Base-by-base conservation (phyloP, 2,888 invertebrate species). In the Tipula unca region DNA sequence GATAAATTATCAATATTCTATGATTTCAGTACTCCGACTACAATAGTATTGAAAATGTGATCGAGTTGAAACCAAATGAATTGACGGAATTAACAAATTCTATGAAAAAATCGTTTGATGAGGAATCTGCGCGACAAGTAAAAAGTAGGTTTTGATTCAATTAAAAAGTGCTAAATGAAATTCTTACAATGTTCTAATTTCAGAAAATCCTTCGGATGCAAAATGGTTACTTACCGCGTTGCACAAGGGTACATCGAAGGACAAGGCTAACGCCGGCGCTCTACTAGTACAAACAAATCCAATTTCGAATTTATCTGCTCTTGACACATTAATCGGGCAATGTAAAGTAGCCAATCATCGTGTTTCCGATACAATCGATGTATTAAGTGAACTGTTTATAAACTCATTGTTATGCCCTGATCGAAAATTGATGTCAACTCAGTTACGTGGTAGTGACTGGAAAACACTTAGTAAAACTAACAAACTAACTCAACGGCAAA, bases 401-500 rank as follows among this genome's bases (percentile, higher is more conserved):
- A 89, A 90, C 85, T 89, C 90, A 13, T 86, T 91, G 1, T 85
- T 91, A 85, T 91, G 91, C 5, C 88, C 90, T 0, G 87, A 90
- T 85, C 89, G 91, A 1, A 91, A 91, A 86, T 87, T 91, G 8
- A 36, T 89, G 6, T 88, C 91, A 0, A 87, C 90, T 13, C 88
- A 88, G 86, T 88, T 89, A 86, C 89, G 91, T 1, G 91, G 89
- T 0, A 89, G 88, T 1, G 90, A 91, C 86, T 91, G 90, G 90
- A 91, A 91, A 86, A 82, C 87, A 0, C 84, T 91, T 1, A 89
- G 88, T 20, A 90, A 90, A 25, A 88, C 88, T 20, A 87, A 88
- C 0, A 86, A 87, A 0, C 84, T 91, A 4, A 87, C 94, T 87
- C 94, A 94, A 87, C 93, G 94, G 32, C 92, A 93, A 0, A 91